These are phyloP conservation scores for Coptotermes formosanus DNA, from an alignment of 1,140 invertebrate genomes.

Conservation along the genomic window DNA sequence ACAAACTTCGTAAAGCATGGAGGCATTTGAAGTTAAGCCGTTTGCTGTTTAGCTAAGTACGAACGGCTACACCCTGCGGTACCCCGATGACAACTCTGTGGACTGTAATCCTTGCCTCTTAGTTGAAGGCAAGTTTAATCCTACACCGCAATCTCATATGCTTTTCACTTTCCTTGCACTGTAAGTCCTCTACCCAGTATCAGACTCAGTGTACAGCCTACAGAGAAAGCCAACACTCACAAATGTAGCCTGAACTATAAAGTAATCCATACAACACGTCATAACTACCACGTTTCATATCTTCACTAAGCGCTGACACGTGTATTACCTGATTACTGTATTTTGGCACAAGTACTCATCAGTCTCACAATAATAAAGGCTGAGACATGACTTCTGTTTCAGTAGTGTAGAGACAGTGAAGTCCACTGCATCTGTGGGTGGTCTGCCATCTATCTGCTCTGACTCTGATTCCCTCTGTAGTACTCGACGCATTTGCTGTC, in stretches of 20 bases:
- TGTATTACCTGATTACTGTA: neutral
- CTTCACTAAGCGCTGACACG: neutral
- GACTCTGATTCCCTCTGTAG: no score
- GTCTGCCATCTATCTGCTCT: no score
- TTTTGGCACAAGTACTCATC: neutral
- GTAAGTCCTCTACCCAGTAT: neutral
- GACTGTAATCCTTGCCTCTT: neutral
- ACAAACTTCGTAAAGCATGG: neutral
- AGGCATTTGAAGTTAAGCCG: neutral
- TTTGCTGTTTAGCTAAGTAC: neutral
- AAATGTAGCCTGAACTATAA: neutral
- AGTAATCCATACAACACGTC: neutral
- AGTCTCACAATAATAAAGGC: neutral
- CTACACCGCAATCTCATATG: neutral
- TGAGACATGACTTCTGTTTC: neutral
- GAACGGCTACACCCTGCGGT: neutral
- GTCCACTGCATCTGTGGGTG: no score
- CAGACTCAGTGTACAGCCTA: neutral
- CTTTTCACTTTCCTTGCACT: slow-evolving; percentile 6
- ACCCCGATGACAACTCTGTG: neutral
- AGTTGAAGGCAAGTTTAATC: slow-evolving; percentile 18
- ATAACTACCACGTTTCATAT: neutral
- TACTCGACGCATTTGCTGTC: no score
- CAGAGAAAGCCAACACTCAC: neutral
- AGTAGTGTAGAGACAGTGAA: neutral